Percentiles rank a stretch among this genome's conserved stretches.
These are phyloP conservation scores for Sipha flava DNA, from an alignment of 1,140 invertebrate genomes.

Conservation along the genomic window DNA sequence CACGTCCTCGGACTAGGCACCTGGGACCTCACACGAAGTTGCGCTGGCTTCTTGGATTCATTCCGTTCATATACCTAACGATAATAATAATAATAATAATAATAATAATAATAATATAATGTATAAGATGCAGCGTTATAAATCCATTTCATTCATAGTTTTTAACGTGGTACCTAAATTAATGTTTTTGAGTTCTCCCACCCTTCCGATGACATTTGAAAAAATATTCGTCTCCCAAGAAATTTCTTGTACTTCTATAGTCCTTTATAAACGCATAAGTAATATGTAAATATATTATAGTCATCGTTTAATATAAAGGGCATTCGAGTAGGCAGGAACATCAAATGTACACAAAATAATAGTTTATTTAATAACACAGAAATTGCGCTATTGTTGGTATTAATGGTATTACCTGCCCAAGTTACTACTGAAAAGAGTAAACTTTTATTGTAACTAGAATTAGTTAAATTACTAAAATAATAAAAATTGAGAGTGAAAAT, in stretches of 20 bases:
- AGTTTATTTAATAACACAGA: too few relatives aligned
- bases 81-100: background rate
- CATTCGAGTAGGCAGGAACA: too few relatives aligned
- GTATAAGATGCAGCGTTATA: background rate
- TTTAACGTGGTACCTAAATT: slow-evolving; percentile 1
- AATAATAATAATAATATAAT: background rate
- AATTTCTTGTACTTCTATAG: background rate
- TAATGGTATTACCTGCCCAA: too few relatives aligned
- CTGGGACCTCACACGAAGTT: slow-evolving; percentile 15
- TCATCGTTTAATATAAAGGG: background rate
- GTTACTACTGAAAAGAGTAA: too few relatives aligned
- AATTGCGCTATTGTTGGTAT: too few relatives aligned
- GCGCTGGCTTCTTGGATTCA: background rate
- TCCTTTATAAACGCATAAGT: background rate
- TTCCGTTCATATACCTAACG: background rate
- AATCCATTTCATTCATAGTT: slow-evolving; percentile 16
- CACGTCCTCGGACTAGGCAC: background rate
- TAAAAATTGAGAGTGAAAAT: too few relatives aligned
- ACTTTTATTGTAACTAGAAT: too few relatives aligned
- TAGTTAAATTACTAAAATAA: too few relatives aligned
- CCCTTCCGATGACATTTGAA: background rate
- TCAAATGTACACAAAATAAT: too few relatives aligned
- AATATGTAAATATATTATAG: slow-evolving; percentile 5
- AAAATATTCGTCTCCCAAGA: background rate
- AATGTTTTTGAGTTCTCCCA: background rate